phyloP scores from a whole-genome alignment of 2,113 vertebrate genomes.

The Erpornis zantholeuca region DNA sequence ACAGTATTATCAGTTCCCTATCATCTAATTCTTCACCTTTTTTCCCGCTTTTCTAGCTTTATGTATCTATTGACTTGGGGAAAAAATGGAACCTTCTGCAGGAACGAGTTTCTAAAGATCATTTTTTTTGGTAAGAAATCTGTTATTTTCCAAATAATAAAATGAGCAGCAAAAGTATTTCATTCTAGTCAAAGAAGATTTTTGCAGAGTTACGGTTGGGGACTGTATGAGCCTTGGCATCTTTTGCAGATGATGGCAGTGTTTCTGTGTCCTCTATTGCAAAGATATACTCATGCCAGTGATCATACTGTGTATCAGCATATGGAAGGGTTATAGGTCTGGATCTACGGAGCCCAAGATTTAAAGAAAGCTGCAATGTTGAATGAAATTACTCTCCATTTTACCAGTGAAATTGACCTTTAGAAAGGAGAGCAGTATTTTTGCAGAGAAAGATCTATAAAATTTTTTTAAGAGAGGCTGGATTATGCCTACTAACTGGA shows the following conservation, averaged over 20 bases:
- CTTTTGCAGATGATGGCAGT: neutral
- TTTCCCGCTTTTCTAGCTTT: constrained; percentile 74
- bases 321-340: neutral
- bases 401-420: neutral
- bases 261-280: neutral
- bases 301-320: neutral
- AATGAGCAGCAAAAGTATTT: neutral
- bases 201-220: neutral
- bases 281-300: neutral
- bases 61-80: constrained; percentile 86
- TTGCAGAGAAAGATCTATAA: neutral
- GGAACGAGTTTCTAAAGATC: constrained; percentile 90
- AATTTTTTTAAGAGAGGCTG: neutral
- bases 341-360: neutral
- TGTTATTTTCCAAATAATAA: neutral
- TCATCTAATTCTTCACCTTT: neutral
- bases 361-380: neutral
- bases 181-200: neutral
- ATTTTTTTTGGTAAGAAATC: constrained; percentile 87
- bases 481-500: neutral
- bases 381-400: neutral
- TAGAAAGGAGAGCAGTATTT: neutral
- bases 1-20: neutral
- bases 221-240: neutral
- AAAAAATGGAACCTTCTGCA: constrained; percentile 91